A percentile compares a stretch with the other conserved stretches of the same genome.
Evolutionary conservation across 2,888 invertebrate species (phyloP).

Genomic region (Harpalus rubripes): DNA sequence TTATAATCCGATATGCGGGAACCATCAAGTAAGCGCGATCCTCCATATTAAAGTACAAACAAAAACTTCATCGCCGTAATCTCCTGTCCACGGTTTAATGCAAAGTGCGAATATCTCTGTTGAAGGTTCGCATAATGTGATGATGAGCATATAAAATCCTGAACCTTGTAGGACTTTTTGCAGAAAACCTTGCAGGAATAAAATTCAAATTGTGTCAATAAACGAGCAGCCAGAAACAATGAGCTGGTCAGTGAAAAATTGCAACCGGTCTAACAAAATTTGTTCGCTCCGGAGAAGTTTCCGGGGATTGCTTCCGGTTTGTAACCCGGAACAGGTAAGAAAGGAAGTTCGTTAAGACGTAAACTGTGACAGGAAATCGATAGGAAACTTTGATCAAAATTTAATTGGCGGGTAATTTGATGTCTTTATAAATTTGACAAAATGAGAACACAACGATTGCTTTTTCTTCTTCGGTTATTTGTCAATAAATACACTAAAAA

Average conservation of each 20-base stretch:
- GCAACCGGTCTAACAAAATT: conserved; percentile 11
- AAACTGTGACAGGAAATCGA: conserved; percentile 45
- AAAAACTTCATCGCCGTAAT: neutral
- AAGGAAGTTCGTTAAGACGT: conserved; percentile 39
- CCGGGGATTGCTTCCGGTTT: conserved; percentile 9
- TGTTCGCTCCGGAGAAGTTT: neutral
- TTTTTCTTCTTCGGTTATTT: neutral
- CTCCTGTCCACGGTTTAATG: neutral
- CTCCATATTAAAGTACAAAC: neutral
- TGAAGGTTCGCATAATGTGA: conserved; percentile 36
- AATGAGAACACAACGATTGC: neutral
- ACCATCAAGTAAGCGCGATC: neutral
- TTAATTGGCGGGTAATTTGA: neutral
- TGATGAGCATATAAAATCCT: conserved; percentile 20
- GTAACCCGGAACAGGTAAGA: conserved; percentile 21
- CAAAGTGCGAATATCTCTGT: conserved; percentile 15
- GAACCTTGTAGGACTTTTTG: conserved; percentile 24
- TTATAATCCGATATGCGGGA: neutral
- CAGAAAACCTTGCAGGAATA: conserved; percentile 4
- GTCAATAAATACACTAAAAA: neutral
- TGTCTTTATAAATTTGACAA: neutral
- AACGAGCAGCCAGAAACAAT: conserved; percentile 25
- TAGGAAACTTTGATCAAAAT: neutral
- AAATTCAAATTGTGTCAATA: conserved; percentile 52
- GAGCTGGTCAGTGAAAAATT: neutral